phyloP scores from a whole-genome alignment of 2,113 vertebrate species.

The Anhinga rufa region DNA sequence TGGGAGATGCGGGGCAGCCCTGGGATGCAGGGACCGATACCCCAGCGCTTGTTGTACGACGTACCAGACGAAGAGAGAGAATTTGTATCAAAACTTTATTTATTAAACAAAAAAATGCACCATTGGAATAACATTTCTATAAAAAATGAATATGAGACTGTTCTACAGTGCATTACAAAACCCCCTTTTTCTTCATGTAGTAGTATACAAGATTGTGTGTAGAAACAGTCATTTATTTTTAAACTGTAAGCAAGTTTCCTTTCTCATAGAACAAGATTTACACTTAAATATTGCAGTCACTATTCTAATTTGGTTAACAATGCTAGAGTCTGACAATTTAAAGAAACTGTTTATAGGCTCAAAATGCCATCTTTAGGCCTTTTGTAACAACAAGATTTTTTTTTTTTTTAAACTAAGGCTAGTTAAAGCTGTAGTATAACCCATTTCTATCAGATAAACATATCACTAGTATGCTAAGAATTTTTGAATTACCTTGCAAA shows the following conservation, averaged over 20 bases:
- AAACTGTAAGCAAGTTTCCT: slow-evolving; percentile 73
- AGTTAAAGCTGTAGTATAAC: slow-evolving; percentile 73
- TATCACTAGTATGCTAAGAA: slow-evolving; percentile 53
- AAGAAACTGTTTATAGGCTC: slow-evolving; percentile 75
- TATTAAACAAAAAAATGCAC: slow-evolving; percentile 94
- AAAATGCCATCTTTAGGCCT: slow-evolving; percentile 65
- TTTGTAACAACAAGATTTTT: slow-evolving; percentile 53
- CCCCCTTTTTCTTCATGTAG: slow-evolving; percentile 71
- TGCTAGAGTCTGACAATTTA: slow-evolving; percentile 76
- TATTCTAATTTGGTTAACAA: slow-evolving; percentile 90
- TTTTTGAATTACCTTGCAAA: slow-evolving; percentile 31
- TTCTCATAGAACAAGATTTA: slow-evolving; percentile 81
- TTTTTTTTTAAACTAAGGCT: slow-evolving; percentile 63
- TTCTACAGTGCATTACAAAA: slow-evolving; percentile 96
- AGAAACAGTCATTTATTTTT: slow-evolving; percentile 82
- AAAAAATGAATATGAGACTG: slow-evolving; percentile 91
- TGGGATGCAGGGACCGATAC: too few species aligned
- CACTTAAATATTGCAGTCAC: slow-evolving; percentile 85
- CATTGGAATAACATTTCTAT: slow-evolving; percentile 95
- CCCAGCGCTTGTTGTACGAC: rapidly evolving
- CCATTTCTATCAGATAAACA: slow-evolving; percentile 59
- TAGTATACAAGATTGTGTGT: slow-evolving; percentile 88
- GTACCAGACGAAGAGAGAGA: not conserved
- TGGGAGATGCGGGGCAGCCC: not conserved
- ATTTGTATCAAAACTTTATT: slow-evolving; percentile 97